Percentiles rank a stretch among this genome's conserved stretches.
phyloP scores from a whole-genome alignment of 2,113 vertebrate species.

The Typhlomys cinereus region DNA sequence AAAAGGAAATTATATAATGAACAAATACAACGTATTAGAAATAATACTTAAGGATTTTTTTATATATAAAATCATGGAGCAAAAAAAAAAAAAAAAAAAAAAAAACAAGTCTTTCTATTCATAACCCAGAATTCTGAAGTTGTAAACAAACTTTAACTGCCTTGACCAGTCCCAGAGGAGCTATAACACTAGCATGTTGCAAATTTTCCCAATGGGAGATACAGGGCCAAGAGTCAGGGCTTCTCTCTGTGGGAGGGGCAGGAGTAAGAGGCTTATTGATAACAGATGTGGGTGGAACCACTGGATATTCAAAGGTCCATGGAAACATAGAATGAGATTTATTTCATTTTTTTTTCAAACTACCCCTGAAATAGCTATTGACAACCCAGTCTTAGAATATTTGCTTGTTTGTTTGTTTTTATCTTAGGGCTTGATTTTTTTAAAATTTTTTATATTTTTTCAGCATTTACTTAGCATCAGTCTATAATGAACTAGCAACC shows the following conservation, averaged over 20 bases:
- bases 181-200: not conserved
- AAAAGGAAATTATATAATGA: not conserved
- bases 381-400: not conserved
- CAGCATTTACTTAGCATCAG: not conserved
- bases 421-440: not conserved
- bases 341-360: not conserved
- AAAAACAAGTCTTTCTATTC: not conserved
- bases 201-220: not conserved
- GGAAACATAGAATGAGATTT: not conserved
- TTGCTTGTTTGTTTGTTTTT: not conserved
- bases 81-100: too few relatives aligned
- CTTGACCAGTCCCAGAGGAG: slow-evolving; percentile 4
- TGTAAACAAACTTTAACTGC: not conserved
- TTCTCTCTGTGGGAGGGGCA: not conserved
- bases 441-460: not conserved
- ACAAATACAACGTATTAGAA: not conserved
- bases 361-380: not conserved
- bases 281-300: not conserved
- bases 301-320: not conserved
- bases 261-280: not conserved
- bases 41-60: not conserved
- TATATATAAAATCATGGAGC: not conserved
- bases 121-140: not conserved
- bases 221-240: not conserved
- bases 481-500: not conserved